A percentile compares a stretch with the other conserved stretches of the same genome.
Evolutionary conservation across 2,888 invertebrate genomes (phyloP).

Genomic region (Hyalella azteca): DNA sequence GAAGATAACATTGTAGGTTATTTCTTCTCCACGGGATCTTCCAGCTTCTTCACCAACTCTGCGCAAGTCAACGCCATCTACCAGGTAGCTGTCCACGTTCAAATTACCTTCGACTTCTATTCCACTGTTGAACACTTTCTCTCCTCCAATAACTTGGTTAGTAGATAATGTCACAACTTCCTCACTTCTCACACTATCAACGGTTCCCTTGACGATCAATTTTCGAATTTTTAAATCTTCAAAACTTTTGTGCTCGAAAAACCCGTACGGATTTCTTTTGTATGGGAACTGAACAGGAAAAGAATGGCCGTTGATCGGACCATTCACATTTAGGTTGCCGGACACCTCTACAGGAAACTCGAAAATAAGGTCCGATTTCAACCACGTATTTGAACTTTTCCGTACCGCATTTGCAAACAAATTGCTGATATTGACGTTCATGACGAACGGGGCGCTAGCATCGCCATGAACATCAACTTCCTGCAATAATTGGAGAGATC

Average conservation of each 20-base stretch:
- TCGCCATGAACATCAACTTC: not conserved
- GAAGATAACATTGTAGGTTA: not conserved
- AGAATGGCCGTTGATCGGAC: not conserved
- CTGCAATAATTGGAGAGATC: not conserved
- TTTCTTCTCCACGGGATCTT: not conserved
- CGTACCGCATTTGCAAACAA: not conserved
- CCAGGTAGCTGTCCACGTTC: slow-evolving; percentile 1
- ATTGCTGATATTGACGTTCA: not conserved
- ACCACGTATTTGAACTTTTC: not conserved
- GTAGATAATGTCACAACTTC: not conserved
- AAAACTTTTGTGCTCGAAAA: not conserved
- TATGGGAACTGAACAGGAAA: not conserved
- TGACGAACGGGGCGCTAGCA: not conserved
- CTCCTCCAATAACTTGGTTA: not conserved
- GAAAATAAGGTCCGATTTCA: not conserved
- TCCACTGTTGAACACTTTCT: slow-evolving; percentile 7
- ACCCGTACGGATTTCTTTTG: not conserved
- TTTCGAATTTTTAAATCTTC: not conserved
- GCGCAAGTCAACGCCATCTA: not conserved
- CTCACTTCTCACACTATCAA: not conserved
- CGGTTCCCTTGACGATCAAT: not conserved
- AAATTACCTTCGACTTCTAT: slow-evolving; percentile 3
- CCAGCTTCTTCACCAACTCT: not conserved
- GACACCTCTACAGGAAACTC: not conserved
- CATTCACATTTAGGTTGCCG: not conserved